phyloP scores from a whole-genome alignment of 2,797 vertebrate genomes.

The Cynodonichthys magdalenae region DNA sequence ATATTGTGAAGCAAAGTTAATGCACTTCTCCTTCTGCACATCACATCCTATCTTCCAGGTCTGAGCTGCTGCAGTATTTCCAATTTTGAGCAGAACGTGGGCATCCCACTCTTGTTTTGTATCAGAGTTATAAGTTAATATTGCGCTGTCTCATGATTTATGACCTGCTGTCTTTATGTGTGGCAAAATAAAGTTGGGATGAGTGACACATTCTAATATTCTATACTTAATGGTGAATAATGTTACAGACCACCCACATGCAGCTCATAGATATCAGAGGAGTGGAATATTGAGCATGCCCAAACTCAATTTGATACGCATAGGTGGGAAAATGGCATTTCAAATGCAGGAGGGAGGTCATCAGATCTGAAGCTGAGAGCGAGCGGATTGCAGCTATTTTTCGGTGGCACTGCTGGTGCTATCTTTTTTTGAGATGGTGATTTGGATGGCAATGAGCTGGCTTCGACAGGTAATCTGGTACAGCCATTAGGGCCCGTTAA shows the following conservation, averaged over 20 bases:
- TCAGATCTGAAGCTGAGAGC: constrained; percentile 50
- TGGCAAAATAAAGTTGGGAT: constrained; percentile 67
- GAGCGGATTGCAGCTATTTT: constrained; percentile 49
- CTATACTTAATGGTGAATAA: constrained; percentile 78
- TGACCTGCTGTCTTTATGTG: constrained; percentile 43
- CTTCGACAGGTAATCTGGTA: constrained; percentile 76
- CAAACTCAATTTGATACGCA: constrained; percentile 79
- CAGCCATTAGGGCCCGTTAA: constrained; percentile 76
- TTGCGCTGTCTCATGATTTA: constrained; percentile 64
- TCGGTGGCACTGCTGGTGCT: constrained; percentile 44
- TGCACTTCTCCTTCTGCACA: constrained; percentile 25
- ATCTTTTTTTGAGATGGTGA: constrained; percentile 59
- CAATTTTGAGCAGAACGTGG: constrained; percentile 41
- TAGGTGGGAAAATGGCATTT: constrained; percentile 70
- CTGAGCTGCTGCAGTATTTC: constrained; percentile 26
- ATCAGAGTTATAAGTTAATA: constrained; percentile 59
- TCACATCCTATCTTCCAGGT: constrained; percentile 9
- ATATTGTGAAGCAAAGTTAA: constrained; percentile 35
- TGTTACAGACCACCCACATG: constrained; percentile 59
- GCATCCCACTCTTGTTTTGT: constrained; percentile 49
- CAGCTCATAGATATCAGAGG: constrained; percentile 67
- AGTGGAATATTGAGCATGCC: constrained; percentile 73
- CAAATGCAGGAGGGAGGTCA: constrained; percentile 65
- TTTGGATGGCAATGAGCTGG: constrained; percentile 42
- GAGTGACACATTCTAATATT: constrained; percentile 79